Evolutionary conservation across 2,797 vertebrate genomes (phyloP).

Genomic region (Parauchenoglanis punctatus): DNA sequence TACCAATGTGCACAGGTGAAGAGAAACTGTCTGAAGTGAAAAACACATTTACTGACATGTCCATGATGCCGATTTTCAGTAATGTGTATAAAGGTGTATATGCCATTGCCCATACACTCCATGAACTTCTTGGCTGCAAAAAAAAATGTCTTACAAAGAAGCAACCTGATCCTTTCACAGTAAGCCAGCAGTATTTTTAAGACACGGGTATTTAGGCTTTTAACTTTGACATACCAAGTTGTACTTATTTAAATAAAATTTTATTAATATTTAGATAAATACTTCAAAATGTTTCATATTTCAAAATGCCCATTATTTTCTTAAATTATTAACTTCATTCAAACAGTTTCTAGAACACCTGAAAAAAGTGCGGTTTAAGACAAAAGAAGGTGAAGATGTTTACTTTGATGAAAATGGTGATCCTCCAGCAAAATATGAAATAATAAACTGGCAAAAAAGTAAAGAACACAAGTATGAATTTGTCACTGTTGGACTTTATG

Average conservation of each 20-base stretch:
- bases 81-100: conserved; percentile 76
- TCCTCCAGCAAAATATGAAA: conserved; percentile 70
- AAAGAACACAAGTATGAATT: conserved; percentile 64
- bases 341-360: conserved; percentile 67
- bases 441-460: conserved; percentile 75
- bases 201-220: background rate
- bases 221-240: background rate
- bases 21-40: conserved; percentile 37
- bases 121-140: conserved; percentile 53
- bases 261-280: no score
- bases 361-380: conserved; percentile 69
- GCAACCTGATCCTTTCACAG: conserved; percentile 22
- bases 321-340: background rate
- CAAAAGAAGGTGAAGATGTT: conserved; percentile 69
- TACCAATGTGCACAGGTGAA: conserved; percentile 39
- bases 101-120: conserved; percentile 71
- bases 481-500: conserved; percentile 73
- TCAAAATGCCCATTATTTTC: background rate
- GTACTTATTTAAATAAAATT: background rate
- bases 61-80: conserved; percentile 70
- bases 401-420: conserved; percentile 74
- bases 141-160: conserved; percentile 34
- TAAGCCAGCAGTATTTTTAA: background rate
- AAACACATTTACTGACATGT: conserved; percentile 67
- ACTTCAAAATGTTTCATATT: background rate